Evolutionary conservation across 2,113 vertebrate species (phyloP).

Genomic region (Peucedramus taeniatus): DNA sequence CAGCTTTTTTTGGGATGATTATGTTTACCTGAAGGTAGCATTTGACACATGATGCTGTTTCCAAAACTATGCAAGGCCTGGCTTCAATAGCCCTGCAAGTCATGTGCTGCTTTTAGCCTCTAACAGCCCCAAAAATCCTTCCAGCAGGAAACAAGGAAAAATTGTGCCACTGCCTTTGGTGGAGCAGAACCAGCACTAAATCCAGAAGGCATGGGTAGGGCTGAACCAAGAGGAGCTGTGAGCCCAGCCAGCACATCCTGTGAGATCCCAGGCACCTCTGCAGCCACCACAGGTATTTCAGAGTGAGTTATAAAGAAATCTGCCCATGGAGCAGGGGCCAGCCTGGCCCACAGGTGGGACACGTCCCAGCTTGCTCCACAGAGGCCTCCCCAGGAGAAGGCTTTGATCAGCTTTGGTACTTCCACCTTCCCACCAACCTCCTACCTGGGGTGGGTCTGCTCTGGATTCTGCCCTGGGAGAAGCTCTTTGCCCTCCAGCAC

Average conservation of each 20-base stretch:
- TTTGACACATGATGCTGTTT: neutral
- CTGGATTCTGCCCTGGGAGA: neutral
- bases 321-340: neutral
- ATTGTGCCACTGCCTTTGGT: neutral
- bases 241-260: neutral
- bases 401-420: neutral
- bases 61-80: neutral
- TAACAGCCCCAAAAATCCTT: neutral
- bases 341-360: neutral
- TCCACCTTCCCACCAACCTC: neutral
- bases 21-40: neutral
- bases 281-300: neutral
- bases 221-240: neutral
- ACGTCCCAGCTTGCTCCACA: neutral
- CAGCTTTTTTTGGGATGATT: neutral
- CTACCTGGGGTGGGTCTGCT: neutral
- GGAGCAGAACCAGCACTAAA: neutral
- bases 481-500: neutral
- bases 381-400: neutral
- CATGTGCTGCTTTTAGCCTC: accelerated
- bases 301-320: accelerated
- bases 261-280: neutral
- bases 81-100: neutral
- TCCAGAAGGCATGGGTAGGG: neutral
- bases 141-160: neutral